Evolutionary conservation across 1,140 invertebrate species (phyloP), one percentile per base, ranked within the genome.

Genomic region (Drosophila pandora): DNA sequence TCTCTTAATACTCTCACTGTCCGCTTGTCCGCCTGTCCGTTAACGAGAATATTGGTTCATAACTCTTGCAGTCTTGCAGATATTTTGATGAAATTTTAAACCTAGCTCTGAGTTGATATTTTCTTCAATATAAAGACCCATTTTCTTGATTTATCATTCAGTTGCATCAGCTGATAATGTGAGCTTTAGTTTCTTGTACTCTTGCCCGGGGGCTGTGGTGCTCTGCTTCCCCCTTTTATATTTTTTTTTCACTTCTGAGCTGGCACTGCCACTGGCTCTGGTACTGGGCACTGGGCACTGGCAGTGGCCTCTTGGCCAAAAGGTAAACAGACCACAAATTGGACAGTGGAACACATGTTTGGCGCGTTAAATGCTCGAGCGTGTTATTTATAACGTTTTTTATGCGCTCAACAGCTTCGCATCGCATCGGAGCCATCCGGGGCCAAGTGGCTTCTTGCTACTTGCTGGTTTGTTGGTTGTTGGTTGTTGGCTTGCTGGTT

Each of bases 301-400:
- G 13, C 21, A n/a, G 8, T 61, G 12, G 9, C 9, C 41, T 17
- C 1, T 17, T 84, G 82, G 80, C 85, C 41, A 80, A 82, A 87
- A 87, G 80, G 82, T 88, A 87, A 87, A 87, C 82, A 87, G 77
- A 87, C 82, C 82, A 87, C 82, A 87, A 87, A 87, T 87, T 87
- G 83, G 82, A 87, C 82, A 87, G 83, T 87, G 83, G 83, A 87
- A 87, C 82, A 87, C 82, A 87, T 87, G 82, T 87, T 87, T 87
- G 82, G 82, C 83, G 82, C 82, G 82, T 87, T 87, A 87, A 87
- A 87, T 88, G 82, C 82, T 87, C 78, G 82, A 87, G 82, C 82
- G 82, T 87, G 82, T 87, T 87, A 87, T 87, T 87, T 87, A 87
- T 87, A 87, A 87, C 82, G 82, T 88, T 87, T 85, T 88, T 78